Evolutionary conservation across 1,140 invertebrate species (phyloP).

Genomic region (Neomicropteryx cornuta): DNA sequence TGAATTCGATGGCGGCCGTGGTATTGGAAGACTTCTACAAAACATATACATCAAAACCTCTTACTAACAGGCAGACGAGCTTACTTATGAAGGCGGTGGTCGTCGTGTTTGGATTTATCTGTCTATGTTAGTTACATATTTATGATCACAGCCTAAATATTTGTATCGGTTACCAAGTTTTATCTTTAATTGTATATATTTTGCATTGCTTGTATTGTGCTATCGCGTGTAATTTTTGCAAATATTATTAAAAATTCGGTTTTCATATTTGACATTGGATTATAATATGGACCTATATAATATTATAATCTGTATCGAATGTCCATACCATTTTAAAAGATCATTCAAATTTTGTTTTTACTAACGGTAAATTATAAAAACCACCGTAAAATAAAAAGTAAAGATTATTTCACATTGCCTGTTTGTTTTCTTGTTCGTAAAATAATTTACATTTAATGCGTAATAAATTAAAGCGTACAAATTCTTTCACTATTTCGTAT

Average conservation of each 20-base stretch:
- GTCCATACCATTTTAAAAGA: no score
- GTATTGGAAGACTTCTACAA: slow-evolving; percentile 74
- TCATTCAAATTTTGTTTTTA: no score
- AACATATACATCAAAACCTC: slow-evolving; percentile 43
- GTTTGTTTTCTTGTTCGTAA: no score
- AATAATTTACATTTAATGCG: not conserved
- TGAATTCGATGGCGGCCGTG: slow-evolving; percentile 86
- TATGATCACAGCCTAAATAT: not conserved
- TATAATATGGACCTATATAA: no score
- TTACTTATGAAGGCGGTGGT: slow-evolving; percentile 59
- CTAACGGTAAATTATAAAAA: no score
- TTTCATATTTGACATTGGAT: no score
- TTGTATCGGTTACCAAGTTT: slow-evolving; percentile 3
- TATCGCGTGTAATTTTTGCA: slow-evolving; percentile 15
- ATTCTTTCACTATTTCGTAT: not conserved
- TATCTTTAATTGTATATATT: slow-evolving; percentile 2
- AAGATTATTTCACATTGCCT: no score
- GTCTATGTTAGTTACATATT: slow-evolving; percentile 33
- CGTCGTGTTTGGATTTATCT: slow-evolving; percentile 51
- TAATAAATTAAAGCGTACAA: slow-evolving; percentile 2
- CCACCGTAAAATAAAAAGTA: no score
- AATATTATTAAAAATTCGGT: no score
- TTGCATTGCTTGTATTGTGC: slow-evolving; percentile 7
- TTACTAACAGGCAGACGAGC: slow-evolving; percentile 50
- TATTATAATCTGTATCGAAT: no score